Base-by-base conservation (phyloP, 1,140 invertebrate species). In the Pemphigus obesinymphae region DNA sequence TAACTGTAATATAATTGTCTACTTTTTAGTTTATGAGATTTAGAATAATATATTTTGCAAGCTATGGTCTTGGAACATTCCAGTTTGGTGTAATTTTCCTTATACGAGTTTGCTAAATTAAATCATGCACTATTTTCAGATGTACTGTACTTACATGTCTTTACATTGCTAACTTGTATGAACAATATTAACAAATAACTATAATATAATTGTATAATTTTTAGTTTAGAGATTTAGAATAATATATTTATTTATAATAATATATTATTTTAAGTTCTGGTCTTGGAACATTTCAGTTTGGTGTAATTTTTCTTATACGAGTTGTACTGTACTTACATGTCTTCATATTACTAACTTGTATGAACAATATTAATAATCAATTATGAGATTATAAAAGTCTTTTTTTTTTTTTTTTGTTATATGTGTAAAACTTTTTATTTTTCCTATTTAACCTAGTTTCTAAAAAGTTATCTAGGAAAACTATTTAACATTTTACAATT, bases 321-420 rank as follows among this genome's bases (percentile, higher is more conserved):
- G 20, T 2, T 76, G 48, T 76, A 76, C 2, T 55, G 50, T 53
- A 37, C 37, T 37, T 55, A 23, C 7, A 76, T 76, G 50, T 37
- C 31, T 76, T 76, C 55, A 76, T n/a, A 55, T 76, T 76, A 31
- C 50, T 55, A 55, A 55, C 50, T 76, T 55, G 48, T 34, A 75
- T 13, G 23, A 6, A 76, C 43, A 75, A 26, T 15, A 61, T 29
- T 61, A 61, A 26, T 58, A 5, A 58, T 26, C 23, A 17, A 58
- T 58, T 20, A 58, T 23, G n/a, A n/a, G n/a, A n/a, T n/a, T n/a
- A n/a, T n/a, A n/a, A n/a, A n/a, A n/a, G n/a, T n/a, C n/a, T n/a
- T n/a, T n/a, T n/a, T n/a, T n/a, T n/a, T n/a, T n/a, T n/a, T n/a
- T n/a, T n/a, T n/a, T n/a, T n/a, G n/a, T n/a, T n/a, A n/a, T n/a